Base-by-base conservation (phyloP, 2,888 invertebrate species). In the Flexamia atlantica region DNA sequence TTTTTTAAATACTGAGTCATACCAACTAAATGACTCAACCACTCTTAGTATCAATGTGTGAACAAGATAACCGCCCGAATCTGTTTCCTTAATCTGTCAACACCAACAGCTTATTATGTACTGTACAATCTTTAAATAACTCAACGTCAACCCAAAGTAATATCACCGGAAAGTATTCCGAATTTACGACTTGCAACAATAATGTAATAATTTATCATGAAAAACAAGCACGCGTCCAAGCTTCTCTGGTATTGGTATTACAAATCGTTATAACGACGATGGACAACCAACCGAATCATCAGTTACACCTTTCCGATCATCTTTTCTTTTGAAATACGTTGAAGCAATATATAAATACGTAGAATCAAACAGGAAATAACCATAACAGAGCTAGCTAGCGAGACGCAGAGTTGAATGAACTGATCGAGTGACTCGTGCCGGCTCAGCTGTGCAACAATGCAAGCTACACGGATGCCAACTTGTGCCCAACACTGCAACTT, bases 401-500 rank as follows among this genome's bases (percentile, higher is more conserved):
- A 30, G 14, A 14, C 25, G 25, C 17, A 57, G 64, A 64, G 64
- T 64, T 64, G 64, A 64, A 64, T 64, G 64, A 64, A 64, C 64
- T 64, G 64, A 0, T 28, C 25, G 17, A 64, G 64, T 64, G 64
- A 64, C 64, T 64, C 64, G 64, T 64, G 64, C 64, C 64, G 64
- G 30, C 64, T 70, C 70, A 70, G 70, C 70, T 70, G 70, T 36
- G 70, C 70, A 70, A 70, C 70, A 70, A 64, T 64, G 64, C 30
- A 14, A 64, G 40, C 10, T 14, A 23, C 70, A 70, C 14, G 70
- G 70, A 1, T 70, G 70, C 70, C 70, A 70, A 70, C 70, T 32
- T 30, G 23, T 36, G 20, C 30, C 14, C 40, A 70, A 70, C 70
- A 70, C 1, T 70, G 70, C 28, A 64, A 28, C 7, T 64, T 28